phyloP scores from a whole-genome alignment of 2,888 invertebrate genomes.

The Rhaphigaster nebulosa region DNA sequence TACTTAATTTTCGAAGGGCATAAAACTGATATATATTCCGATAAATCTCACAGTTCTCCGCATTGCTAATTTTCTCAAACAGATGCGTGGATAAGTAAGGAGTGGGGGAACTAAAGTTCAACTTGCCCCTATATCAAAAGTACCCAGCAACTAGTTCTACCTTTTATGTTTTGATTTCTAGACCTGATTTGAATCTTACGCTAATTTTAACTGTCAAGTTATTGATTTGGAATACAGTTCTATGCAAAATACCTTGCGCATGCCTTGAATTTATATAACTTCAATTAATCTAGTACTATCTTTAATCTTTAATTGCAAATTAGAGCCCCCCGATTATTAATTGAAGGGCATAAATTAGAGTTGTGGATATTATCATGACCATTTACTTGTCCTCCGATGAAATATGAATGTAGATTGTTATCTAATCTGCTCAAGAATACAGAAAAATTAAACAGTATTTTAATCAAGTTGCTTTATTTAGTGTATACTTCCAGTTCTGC shows the following conservation, averaged over 20 bases:
- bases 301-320: neutral
- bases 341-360: neutral
- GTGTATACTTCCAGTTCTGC: neutral
- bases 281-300: neutral
- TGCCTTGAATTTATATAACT: neutral
- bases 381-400: neutral
- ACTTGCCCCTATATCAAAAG: neutral
- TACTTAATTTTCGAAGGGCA: neutral
- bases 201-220: neutral
- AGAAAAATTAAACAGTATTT: neutral
- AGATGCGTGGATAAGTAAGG: neutral
- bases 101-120: neutral
- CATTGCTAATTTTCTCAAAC: neutral
- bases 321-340: neutral
- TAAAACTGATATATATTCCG: neutral
- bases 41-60: constrained; percentile 1
- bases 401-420: neutral
- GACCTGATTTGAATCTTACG: neutral
- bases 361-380: neutral
- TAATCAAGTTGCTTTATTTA: neutral
- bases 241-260: neutral
- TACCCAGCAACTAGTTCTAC: neutral
- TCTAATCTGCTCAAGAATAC: neutral
- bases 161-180: neutral
- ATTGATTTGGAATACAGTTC: neutral